Evolutionary conservation across 35 echinoderm and acorn worm species (phyloP).

Genomic region (Lytechinus variegatus): DNA sequence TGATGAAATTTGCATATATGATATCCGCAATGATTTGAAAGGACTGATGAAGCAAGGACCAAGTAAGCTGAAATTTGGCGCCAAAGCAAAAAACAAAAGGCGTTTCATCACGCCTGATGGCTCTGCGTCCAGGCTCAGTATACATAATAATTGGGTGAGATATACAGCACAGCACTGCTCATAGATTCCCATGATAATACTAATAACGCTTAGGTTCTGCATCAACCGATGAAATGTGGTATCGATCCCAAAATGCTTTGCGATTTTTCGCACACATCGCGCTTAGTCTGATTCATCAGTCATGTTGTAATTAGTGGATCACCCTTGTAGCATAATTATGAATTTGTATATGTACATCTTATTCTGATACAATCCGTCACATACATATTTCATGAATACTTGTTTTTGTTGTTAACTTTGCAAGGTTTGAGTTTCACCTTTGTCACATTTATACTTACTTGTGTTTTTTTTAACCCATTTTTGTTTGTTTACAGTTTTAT

Average conservation of each 20-base stretch:
- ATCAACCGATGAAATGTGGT: conserved; percentile 46
- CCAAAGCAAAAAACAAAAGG: not conserved
- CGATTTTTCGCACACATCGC: conserved; percentile 23
- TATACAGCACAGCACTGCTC: not conserved
- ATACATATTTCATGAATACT: too few relatives aligned
- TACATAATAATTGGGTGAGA: not conserved
- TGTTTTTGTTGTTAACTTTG: too few relatives aligned
- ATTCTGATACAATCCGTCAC: too few relatives aligned
- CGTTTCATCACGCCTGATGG: not conserved
- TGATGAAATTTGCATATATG: too few relatives aligned
- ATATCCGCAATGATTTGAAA: not conserved
- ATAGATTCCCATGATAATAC: not conserved
- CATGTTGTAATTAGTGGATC: not conserved
- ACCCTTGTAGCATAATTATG: not conserved
- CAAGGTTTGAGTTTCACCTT: too few relatives aligned
- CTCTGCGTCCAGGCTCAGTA: not conserved
- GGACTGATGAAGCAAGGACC: not conserved
- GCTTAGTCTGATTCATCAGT: not conserved
- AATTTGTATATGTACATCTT: too few relatives aligned
- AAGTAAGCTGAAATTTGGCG: not conserved
- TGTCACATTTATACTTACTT: too few relatives aligned
- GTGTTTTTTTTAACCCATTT: too few relatives aligned
- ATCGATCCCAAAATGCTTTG: conserved; percentile 57
- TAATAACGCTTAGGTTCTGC: conserved; percentile 25
- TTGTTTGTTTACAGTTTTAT: too few relatives aligned